Evolutionary conservation across 2,888 invertebrate genomes (phyloP), one percentile per base, ranked within the genome.

Genomic region (Netelia fuscicornis): DNA sequence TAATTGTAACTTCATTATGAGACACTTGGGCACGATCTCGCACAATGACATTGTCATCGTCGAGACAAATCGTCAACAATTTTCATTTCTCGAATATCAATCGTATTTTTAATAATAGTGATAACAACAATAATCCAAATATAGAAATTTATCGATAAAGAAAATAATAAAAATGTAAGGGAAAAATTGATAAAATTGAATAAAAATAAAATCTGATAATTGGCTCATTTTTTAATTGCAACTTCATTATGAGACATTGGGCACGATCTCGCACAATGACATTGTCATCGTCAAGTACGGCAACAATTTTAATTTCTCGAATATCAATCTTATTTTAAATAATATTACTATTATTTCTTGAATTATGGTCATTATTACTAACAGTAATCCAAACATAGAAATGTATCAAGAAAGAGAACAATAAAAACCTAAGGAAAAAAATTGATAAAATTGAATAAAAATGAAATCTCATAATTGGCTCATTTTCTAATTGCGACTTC

Each of bases 11-110:
- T 30, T 30, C 30, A 5, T 30, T 30, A 17, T 77, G 84, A 77
- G 81, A 76, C 77, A 62, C 71, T 62, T 23, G 77, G 11, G 1
- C 23, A 54, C 17, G 54, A 76, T 84, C 64, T 71, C 30, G 17
- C 52, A 67, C 44, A 60, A 13, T 81, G 71, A 75, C 60, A 80
- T 77, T 74, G 62, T 37, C 65, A 68, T 60, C 60, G 44, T 5
- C 25, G 9, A 17, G 17, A n/a, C n/a, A n/a, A n/a, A n/a, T n/a
- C n/a, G 13, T 9, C 44, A 30, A 52, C n/a, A 2, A 10, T 11
- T 44, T 60, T 68, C 17, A 56, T 44, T 44, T 44, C 56, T 54
- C 30, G 30, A 30, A 30, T 30, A 30, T 30, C 30, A 5, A 30
- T 5, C 5, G 3, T 30, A 30, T 30, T 30, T 30, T 30, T 0